Conservation (phyloP, 2,888 invertebrate genomes). For the Agrenia bidenticulata region DNA sequence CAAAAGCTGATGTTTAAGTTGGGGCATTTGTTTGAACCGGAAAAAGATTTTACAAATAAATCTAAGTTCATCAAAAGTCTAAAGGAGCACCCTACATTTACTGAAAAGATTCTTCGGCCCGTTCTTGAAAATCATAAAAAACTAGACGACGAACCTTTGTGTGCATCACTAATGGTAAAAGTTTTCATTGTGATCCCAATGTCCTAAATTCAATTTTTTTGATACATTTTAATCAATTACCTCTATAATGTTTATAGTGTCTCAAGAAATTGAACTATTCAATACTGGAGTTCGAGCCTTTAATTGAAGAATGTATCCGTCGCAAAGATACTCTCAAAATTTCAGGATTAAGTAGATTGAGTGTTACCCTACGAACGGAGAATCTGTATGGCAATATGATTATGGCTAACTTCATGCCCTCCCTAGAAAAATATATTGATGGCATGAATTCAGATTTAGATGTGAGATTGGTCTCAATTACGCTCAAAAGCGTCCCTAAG, state of each 20-base stretch:
- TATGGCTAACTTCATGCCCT: constrained; percentile 33
- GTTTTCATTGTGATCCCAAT: not conserved
- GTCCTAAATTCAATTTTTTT: no score
- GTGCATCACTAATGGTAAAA: constrained; percentile 29
- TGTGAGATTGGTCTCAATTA: constrained; percentile 36
- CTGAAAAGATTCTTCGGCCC: constrained; percentile 34
- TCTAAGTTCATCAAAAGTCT: constrained; percentile 35
- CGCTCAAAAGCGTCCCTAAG: constrained; percentile 22
- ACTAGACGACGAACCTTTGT: constrained; percentile 42
- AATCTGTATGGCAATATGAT: constrained; percentile 31
- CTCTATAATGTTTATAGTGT: no score
- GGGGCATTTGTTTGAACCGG: constrained; percentile 34
- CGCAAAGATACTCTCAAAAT: constrained; percentile 32
- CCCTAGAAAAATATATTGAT: constrained; percentile 21
- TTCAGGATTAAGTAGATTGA: constrained; percentile 39
- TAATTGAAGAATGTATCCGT: constrained; percentile 40
- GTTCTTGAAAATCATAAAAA: constrained; percentile 28
- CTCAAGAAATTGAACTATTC: constrained; percentile 34
- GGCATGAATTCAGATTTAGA: constrained; percentile 39
- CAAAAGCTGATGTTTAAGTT: constrained; percentile 44
- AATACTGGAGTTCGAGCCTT: constrained; percentile 26
- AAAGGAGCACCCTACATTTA: constrained; percentile 26
- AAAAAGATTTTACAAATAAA: constrained; percentile 27
- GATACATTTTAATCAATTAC: no score
- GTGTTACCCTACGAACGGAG: constrained; percentile 32